A percentile compares a stretch with the other conserved stretches of the same genome.
Evolutionary conservation across 2,888 invertebrate genomes (phyloP).

Genomic region (Epinotia demarniana): DNA sequence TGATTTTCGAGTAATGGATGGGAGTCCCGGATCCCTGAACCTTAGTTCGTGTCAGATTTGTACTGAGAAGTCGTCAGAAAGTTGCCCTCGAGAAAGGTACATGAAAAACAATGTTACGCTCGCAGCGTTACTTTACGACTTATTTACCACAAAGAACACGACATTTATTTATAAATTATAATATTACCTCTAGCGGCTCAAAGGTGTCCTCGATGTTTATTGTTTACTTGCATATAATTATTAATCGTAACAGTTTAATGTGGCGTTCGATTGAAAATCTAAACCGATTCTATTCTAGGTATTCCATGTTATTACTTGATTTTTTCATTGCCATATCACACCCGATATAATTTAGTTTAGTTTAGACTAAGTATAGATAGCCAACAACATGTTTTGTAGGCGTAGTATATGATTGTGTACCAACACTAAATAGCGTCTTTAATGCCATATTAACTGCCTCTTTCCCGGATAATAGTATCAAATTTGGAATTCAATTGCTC

Average conservation of each 20-base stretch:
- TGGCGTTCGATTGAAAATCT: too few relatives aligned
- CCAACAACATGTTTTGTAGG: background rate
- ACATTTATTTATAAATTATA: too few relatives aligned
- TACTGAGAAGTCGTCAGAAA: constrained; percentile 10
- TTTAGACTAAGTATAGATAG: background rate
- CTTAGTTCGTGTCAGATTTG: background rate
- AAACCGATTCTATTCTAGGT: too few relatives aligned
- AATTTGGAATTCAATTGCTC: constrained; percentile 11
- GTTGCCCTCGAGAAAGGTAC: background rate
- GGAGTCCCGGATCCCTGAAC: background rate
- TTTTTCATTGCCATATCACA: too few relatives aligned
- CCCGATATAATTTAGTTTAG: too few relatives aligned
- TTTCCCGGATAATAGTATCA: background rate
- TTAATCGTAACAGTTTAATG: too few relatives aligned
- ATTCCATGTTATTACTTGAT: too few relatives aligned
- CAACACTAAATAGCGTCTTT: background rate
- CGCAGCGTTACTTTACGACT: too few relatives aligned
- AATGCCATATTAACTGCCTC: background rate
- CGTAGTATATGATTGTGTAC: background rate
- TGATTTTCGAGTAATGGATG: constrained; percentile 13
- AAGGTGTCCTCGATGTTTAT: too few relatives aligned
- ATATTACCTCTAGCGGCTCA: too few relatives aligned
- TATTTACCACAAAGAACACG: too few relatives aligned
- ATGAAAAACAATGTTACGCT: background rate
- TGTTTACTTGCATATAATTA: too few relatives aligned